A percentile compares a stretch with the other conserved stretches of the same genome.
Conservation (phyloP, 2,797 vertebrate genomes). For the Mormyrus proboscirostris region DNA sequence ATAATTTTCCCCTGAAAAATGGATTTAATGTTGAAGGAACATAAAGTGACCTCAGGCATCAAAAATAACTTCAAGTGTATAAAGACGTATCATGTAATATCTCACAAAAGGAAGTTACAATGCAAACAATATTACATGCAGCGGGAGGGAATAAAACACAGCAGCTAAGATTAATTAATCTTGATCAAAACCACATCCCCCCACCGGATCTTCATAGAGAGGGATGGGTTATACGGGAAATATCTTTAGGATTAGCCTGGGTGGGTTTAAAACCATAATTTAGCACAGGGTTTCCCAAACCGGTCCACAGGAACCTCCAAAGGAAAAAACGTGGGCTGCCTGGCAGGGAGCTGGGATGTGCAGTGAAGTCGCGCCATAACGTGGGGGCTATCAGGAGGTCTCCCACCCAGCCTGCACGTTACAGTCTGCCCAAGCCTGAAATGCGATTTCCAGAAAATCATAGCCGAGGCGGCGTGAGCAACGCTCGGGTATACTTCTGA, state of each 20-base stretch:
- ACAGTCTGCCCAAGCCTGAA: background rate
- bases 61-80: background rate
- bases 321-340: background rate
- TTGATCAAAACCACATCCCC: constrained; percentile 16
- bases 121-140: constrained; percentile 21
- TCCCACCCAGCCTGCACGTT: background rate
- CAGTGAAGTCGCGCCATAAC: background rate
- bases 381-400: background rate
- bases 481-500: background rate
- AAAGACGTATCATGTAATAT: constrained; percentile 13
- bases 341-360: background rate
- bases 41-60: background rate
- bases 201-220: background rate
- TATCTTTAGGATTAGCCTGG: constrained; percentile 26
- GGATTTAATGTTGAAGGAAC: constrained; percentile 39
- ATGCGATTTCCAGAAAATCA: background rate
- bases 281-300: background rate
- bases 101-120: constrained; percentile 14
- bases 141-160: constrained; percentile 1
- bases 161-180: constrained; percentile 28
- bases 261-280: background rate
- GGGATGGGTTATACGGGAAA: constrained; percentile 25
- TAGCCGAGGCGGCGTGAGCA: background rate
- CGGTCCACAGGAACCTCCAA: background rate
- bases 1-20: constrained; percentile 43